A percentile compares a stretch with the other conserved stretches of the same genome.
These are phyloP conservation scores for Emydoidea blandingii DNA, from an alignment of 2,797 vertebrate species.

Conservation along the genomic window DNA sequence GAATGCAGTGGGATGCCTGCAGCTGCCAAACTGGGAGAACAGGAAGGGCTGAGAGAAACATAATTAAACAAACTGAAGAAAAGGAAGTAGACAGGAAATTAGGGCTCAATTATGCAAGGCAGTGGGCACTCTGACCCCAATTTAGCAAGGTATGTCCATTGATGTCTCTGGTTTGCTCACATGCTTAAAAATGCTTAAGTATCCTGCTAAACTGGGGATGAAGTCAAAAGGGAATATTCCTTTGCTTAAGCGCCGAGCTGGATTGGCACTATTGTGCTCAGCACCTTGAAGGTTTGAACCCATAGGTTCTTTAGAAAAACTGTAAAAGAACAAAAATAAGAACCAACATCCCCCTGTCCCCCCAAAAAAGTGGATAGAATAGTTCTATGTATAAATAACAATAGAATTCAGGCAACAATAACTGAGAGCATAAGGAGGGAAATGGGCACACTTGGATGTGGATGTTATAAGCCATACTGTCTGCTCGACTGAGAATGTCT, in stretches of 20 bases:
- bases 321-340: background rate
- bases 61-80: background rate
- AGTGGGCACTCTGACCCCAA: background rate
- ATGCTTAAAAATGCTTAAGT: background rate
- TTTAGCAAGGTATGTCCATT: background rate
- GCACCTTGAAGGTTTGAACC: background rate
- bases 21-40: background rate
- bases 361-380: background rate
- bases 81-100: background rate
- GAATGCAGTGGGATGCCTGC: background rate
- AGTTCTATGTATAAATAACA: background rate
- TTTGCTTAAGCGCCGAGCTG: background rate
- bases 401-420: background rate
- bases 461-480: background rate
- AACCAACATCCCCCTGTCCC: background rate
- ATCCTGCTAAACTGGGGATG: background rate
- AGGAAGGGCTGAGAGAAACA: background rate
- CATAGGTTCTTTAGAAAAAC: background rate
- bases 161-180: background rate
- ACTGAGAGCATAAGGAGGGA: background rate
- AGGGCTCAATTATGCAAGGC: background rate
- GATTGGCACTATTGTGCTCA: background rate
- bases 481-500: background rate
- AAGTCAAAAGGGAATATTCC: background rate
- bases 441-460: background rate